Base-by-base conservation (phyloP, 2,113 vertebrate genomes). In the Tretioscincus oriximinensis region DNA sequence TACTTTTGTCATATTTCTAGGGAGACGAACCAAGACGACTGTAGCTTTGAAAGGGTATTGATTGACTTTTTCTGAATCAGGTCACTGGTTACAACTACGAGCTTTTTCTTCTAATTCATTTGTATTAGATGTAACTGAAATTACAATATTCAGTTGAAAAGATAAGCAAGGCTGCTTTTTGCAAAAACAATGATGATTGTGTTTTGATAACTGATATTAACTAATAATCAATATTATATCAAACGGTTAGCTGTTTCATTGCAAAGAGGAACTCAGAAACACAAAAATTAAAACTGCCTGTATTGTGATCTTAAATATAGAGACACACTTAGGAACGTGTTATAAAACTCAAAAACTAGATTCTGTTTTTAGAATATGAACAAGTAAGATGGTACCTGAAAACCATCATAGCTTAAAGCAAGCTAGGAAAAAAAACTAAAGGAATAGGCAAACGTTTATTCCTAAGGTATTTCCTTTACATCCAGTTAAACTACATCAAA, bases 1-100 rank as follows among this genome's bases (percentile, higher is more conserved):
- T 16, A 70, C 28, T 14, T 16, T 45, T 61, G 78, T 49, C 86
- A 5, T 4, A 63, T 41, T 28, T 86, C 87, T 83, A 87, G 81
- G 63, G 65, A 45, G 22, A 0, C 5, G 41, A 35, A 80, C 70
- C 60, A 80, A 73, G 58, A 41, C 66, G 83, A 72, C 67, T 1
- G 60, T 9, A 80, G 78, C 31, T 60, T 69, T 84, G 84, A 47
- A 86, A 71, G 29, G 1, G 70, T 78, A n/a, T 49, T 28, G 31
- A 60, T 69, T 70, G 60, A 78, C 31, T 24, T 69, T 60, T 20
- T 54, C 76, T 20, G 66, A 4, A 70, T 61, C 24, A 60, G 18
- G 29, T 51, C 22, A 41, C 20, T 41, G 28, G 21, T 77, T 51
- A 31, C 18, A 74, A 74, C 10, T 51, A 5, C 7, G 28, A 16